These are phyloP conservation scores for Sphaerophoria taeniata DNA, from an alignment of 2,888 invertebrate species.

Conservation along the genomic window DNA sequence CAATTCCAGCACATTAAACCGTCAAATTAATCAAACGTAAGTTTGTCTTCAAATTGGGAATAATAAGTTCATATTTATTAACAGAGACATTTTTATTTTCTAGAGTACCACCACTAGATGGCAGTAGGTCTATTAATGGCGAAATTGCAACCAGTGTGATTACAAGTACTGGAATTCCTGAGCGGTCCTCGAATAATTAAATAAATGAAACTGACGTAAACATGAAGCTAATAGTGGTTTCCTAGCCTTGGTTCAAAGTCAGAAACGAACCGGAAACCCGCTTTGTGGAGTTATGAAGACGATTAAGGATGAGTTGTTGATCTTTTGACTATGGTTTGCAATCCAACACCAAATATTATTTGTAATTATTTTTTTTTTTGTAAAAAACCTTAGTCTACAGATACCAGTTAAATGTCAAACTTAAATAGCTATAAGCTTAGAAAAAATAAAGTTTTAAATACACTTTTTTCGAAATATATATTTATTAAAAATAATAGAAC, in stretches of 20 bases:
- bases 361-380: conserved; percentile 27
- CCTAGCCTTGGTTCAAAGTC: too few species aligned
- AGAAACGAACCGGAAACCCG: too few species aligned
- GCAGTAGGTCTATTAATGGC: conserved; percentile 78
- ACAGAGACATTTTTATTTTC: conserved; percentile 74
- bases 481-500: too few species aligned
- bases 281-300: too few species aligned
- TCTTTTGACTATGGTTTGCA: neutral
- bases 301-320: too few species aligned
- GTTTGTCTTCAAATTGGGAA: conserved; percentile 72
- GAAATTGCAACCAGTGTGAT: conserved; percentile 84
- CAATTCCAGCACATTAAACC: conserved; percentile 83
- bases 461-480: too few species aligned
- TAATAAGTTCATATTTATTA: neutral
- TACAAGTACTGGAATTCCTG: conserved; percentile 84
- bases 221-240: neutral
- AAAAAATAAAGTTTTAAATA: neutral
- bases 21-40: conserved; percentile 84
- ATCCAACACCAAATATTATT: conserved; percentile 62
- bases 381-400: neutral
- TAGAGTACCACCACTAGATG: conserved; percentile 86
- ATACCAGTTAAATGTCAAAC: conserved; percentile 6
- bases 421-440: neutral
- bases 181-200: conserved; percentile 82
- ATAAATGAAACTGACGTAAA: neutral